Conservation (phyloP, 2,797 vertebrate genomes). For the Hoplostethus mediterraneus region DNA sequence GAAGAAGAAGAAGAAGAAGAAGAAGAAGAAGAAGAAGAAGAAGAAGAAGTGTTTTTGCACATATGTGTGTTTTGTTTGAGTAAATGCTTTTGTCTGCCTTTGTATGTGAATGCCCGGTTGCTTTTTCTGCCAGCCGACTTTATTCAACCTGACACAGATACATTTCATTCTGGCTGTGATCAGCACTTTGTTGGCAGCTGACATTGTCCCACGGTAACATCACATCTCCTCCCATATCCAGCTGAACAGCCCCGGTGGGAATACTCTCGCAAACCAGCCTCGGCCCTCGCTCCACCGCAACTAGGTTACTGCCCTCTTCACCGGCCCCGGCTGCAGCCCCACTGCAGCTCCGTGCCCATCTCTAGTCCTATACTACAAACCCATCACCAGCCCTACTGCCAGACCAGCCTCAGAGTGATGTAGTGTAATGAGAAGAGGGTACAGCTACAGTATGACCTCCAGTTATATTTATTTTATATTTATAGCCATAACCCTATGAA, state of each 20-base stretch:
- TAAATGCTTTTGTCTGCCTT: slow-evolving; percentile 34
- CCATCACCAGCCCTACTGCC: slow-evolving; percentile 22
- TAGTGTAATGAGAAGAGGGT: too few species aligned
- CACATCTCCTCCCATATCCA: slow-evolving; percentile 51
- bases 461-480: too few species aligned
- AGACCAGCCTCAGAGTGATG: too few species aligned
- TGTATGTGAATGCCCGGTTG: slow-evolving; percentile 49
- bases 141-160: slow-evolving; percentile 72
- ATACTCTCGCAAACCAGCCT: slow-evolving; percentile 39
- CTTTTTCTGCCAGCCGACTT: slow-evolving; percentile 63
- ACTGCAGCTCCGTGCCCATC: slow-evolving; percentile 35
- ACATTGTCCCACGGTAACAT: slow-evolving; percentile 63
- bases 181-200: slow-evolving; percentile 76
- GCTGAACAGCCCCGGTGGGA: slow-evolving; percentile 54
- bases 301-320: slow-evolving; percentile 41
- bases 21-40: too few species aligned
- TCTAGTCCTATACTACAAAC: slow-evolving; percentile 25
- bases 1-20: background rate
- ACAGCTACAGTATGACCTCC: too few species aligned
- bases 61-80: slow-evolving; percentile 41
- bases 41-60: slow-evolving; percentile 30
- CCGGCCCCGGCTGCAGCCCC: slow-evolving; percentile 37
- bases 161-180: slow-evolving; percentile 71
- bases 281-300: slow-evolving; percentile 18
- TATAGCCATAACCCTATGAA: too few species aligned